Percentiles rank a stretch among this genome's conserved stretches.
Evolutionary conservation across 2,113 vertebrate species (phyloP).

Genomic region (Lathamus discolor): DNA sequence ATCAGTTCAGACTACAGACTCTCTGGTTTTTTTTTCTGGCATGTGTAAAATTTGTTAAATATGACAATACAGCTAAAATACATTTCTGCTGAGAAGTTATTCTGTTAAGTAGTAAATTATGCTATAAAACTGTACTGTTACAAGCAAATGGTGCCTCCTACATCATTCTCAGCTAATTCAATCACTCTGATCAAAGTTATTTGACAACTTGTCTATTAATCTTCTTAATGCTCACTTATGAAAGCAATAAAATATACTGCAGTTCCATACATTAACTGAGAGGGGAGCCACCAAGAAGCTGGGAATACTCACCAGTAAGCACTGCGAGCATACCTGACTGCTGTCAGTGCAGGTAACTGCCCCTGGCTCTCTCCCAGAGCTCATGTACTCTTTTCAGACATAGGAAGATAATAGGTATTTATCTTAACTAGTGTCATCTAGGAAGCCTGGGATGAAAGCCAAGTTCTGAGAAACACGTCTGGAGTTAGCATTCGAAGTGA

Average conservation of each 20-base stretch:
- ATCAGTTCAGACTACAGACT: neutral
- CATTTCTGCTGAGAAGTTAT: neutral
- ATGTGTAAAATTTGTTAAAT: neutral
- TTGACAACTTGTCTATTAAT: neutral
- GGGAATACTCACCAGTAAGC: neutral
- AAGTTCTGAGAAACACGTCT: neutral
- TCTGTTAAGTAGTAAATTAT: neutral
- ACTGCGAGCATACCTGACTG: neutral
- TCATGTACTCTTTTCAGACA: neutral
- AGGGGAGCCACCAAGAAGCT: neutral
- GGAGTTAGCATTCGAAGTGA: neutral
- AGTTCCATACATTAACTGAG: neutral
- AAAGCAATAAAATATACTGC: neutral
- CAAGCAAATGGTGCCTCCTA: neutral
- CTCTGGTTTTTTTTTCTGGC: neutral
- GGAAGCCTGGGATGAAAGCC: conserved; percentile 37
- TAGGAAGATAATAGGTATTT: conserved; percentile 25
- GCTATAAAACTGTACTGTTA: neutral
- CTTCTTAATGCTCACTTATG: neutral
- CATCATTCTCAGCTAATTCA: neutral
- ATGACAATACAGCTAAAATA: neutral
- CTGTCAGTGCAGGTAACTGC: neutral
- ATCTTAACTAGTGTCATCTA: conserved; percentile 49
- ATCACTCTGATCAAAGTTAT: neutral
- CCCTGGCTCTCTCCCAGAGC: conserved; percentile 22